A percentile compares a stretch with the other conserved stretches of the same genome.
Evolutionary conservation across 2,888 invertebrate species (phyloP).

Genomic region (Pyralis farinalis): DNA sequence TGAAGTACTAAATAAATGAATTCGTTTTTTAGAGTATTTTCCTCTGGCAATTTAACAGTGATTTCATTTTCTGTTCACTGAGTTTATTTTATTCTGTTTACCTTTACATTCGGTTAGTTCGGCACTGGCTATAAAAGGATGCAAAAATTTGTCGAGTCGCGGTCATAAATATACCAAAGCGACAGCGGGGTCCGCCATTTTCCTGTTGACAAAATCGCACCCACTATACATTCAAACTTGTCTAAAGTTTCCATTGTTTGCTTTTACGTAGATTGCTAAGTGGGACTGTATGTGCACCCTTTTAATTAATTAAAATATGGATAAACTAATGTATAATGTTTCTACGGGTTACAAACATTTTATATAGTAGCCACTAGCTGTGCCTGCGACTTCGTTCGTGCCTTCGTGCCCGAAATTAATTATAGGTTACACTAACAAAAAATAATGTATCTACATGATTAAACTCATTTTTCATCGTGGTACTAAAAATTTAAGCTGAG

Average conservation of each 20-base stretch:
- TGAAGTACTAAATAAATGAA: no score
- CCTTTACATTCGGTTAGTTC: conserved; percentile 56
- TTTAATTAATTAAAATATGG: conserved; percentile 49
- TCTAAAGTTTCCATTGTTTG: conserved; percentile 72
- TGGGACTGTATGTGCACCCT: conserved; percentile 37
- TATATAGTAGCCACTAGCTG: no score
- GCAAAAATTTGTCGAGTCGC: conserved; percentile 64
- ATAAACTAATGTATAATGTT: conserved; percentile 27
- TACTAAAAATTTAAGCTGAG: no score
- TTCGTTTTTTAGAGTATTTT: no score
- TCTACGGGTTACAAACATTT: background rate
- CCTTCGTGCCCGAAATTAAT: no score
- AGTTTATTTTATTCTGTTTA: conserved; percentile 54
- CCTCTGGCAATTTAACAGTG: no score
- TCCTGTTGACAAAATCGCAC: conserved; percentile 77
- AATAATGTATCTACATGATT: no score
- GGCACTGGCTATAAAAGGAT: conserved; percentile 63
- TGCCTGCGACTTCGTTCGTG: no score
- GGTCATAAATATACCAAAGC: conserved; percentile 68
- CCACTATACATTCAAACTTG: conserved; percentile 73
- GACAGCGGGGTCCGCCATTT: conserved; percentile 74
- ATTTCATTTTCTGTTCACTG: background rate
- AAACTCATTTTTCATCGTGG: no score
- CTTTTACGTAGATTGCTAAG: conserved; percentile 47
- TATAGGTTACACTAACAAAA: no score